Conservation (phyloP, 2,113 vertebrate species). For the Limnothrissa miodon region DNA sequence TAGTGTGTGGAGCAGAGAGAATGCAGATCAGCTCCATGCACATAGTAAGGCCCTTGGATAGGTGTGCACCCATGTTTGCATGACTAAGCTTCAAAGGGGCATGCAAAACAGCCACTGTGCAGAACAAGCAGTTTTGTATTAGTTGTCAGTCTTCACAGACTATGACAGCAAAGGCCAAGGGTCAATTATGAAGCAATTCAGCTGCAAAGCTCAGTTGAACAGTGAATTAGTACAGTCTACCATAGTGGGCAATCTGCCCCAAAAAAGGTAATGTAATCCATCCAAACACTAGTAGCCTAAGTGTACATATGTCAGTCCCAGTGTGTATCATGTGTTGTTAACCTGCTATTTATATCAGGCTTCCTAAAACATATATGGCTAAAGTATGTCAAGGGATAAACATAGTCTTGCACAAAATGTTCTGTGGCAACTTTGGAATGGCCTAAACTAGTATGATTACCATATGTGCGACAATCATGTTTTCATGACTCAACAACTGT, state of each 20-base stretch:
- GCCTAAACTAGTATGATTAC: not conserved
- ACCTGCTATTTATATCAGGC: not conserved
- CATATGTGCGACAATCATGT: not conserved
- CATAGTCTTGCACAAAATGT: slow-evolving; percentile 16
- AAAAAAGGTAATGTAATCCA: not conserved
- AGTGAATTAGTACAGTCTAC: not conserved
- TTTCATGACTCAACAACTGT: not conserved
- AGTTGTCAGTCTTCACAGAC: not conserved
- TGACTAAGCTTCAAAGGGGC: not conserved
- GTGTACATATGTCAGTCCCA: not conserved
- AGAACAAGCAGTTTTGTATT: not conserved
- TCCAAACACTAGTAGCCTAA: not conserved
- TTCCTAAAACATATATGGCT: not conserved
- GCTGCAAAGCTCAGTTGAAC: not conserved
- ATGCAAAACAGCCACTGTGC: not conserved
- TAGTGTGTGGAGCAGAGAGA: slow-evolving; percentile 7
- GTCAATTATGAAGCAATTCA: not conserved
- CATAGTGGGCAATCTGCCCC: not conserved
- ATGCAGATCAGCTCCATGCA: not conserved
- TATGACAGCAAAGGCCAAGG: not conserved
- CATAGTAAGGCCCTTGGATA: not conserved
- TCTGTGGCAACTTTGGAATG: not conserved
- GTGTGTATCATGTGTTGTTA: not conserved
- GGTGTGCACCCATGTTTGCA: too few relatives aligned
- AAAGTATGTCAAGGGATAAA: not conserved